Conservation (phyloP, 2,113 vertebrate genomes). For the Aleadryas rufinucha region DNA sequence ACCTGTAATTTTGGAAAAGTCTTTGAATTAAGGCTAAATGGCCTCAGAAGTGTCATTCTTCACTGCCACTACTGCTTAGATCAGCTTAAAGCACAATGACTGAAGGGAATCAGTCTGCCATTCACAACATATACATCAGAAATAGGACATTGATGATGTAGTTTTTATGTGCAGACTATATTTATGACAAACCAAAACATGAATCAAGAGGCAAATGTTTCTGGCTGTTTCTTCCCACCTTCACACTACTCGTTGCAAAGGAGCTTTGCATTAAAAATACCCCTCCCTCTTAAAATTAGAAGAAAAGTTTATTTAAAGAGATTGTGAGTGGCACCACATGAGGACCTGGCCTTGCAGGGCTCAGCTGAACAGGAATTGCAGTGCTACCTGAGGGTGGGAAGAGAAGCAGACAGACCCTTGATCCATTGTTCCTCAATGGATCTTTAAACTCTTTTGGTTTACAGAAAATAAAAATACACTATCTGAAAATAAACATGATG, state of each 20-base stretch:
- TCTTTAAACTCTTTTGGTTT: neutral
- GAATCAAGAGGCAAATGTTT: neutral
- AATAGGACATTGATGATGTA: neutral
- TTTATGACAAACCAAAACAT: neutral
- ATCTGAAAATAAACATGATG: conserved; percentile 19
- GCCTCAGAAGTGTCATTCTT: neutral
- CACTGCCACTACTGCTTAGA: neutral
- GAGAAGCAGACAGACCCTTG: neutral
- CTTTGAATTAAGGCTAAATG: neutral
- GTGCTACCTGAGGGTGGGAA: neutral
- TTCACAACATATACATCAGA: neutral
- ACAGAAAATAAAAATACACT: neutral
- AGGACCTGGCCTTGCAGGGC: neutral
- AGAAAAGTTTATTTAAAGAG: neutral
- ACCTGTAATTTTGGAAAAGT: neutral
- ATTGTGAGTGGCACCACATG: neutral
- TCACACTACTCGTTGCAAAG: neutral
- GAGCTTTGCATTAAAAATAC: neutral
- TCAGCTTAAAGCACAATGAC: neutral
- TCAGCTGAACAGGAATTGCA: neutral
- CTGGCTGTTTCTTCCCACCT: neutral
- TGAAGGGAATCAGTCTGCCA: neutral
- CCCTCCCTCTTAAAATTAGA: neutral
- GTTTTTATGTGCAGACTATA: neutral
- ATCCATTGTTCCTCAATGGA: neutral